phyloP scores from a whole-genome alignment of 1,140 invertebrate genomes.

The Nomia melanderi region DNA sequence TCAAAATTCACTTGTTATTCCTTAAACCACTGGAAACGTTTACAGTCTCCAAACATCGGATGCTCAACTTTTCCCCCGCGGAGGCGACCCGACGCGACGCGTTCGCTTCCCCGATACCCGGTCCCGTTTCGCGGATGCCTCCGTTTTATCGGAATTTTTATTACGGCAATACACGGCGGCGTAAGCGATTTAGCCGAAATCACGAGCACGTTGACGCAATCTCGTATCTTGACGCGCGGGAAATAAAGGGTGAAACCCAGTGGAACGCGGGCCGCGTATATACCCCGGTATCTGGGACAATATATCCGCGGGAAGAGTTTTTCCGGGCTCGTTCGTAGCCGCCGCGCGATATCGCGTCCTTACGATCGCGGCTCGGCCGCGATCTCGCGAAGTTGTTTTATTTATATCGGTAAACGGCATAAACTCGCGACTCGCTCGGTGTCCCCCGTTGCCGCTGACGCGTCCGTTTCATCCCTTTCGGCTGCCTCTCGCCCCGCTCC shows the following conservation, averaged over 20 bases:
- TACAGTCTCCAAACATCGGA: too few relatives aligned
- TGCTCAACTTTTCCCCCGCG: too few relatives aligned
- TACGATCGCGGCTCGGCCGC: slow-evolving; percentile 29
- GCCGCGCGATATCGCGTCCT: slow-evolving; percentile 10
- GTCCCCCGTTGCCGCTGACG: slow-evolving; percentile 20
- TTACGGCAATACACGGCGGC: not conserved
- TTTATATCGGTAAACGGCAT: slow-evolving; percentile 43
- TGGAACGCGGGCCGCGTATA: not conserved
- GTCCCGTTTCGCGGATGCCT: not conserved
- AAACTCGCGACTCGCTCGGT: slow-evolving; percentile 31
- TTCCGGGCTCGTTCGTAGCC: not conserved
- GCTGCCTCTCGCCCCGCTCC: not conserved
- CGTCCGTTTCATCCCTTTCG: slow-evolving; percentile 9
- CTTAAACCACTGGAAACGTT: too few relatives aligned
- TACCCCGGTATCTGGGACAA: not conserved
- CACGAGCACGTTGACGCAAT: slow-evolving; percentile 9
- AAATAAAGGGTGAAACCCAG: not conserved
- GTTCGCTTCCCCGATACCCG: too few relatives aligned
- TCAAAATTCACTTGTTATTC: too few relatives aligned
- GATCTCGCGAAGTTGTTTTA: slow-evolving; percentile 40
- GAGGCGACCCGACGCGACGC: too few relatives aligned
- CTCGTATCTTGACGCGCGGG: not conserved
- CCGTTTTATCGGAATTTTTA: not conserved
- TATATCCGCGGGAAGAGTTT: slow-evolving; percentile 1
- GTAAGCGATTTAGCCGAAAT: not conserved